phyloP scores from a whole-genome alignment of 2,113 vertebrate genomes.

The Leuciscus idus region DNA sequence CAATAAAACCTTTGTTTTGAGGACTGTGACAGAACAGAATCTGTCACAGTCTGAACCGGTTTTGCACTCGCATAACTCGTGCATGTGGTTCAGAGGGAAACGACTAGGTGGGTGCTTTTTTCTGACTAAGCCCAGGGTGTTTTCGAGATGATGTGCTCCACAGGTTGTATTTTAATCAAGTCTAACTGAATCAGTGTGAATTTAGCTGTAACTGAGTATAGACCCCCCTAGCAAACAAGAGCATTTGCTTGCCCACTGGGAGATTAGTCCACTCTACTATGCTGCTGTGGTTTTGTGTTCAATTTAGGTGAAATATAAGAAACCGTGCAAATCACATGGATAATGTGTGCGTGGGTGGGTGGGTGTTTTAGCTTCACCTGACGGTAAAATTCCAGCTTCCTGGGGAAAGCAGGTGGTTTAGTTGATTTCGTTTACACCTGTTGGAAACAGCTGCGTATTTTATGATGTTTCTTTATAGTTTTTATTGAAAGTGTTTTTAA shows the following conservation, averaged over 20 bases:
- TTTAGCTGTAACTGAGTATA: slow-evolving; percentile 29
- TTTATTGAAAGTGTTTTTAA: slow-evolving; percentile 63
- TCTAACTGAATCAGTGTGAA: slow-evolving; percentile 11
- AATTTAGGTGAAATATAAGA: slow-evolving; percentile 46
- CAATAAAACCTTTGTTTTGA: slow-evolving; percentile 34
- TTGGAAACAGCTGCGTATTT: slow-evolving; percentile 69
- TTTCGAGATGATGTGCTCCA: slow-evolving; percentile 1
- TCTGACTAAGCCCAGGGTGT: neutral
- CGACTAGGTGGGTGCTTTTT: neutral
- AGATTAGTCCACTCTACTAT: slow-evolving; percentile 26
- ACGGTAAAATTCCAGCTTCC: slow-evolving; percentile 35
- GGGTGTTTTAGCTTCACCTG: slow-evolving; percentile 50
- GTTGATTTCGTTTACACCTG: slow-evolving; percentile 76
- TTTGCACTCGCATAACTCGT: neutral
- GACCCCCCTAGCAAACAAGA: slow-evolving; percentile 37
- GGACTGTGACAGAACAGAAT: slow-evolving; percentile 9
- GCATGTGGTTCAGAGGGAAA: slow-evolving; percentile 5
- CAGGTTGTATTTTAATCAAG: slow-evolving; percentile 38
- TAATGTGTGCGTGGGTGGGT: neutral
- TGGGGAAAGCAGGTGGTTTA: slow-evolving; percentile 69
- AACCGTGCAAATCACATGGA: slow-evolving; percentile 14
- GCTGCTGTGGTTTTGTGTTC: slow-evolving; percentile 4
- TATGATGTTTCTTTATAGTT: slow-evolving; percentile 76
- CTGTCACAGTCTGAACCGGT: slow-evolving; percentile 30
- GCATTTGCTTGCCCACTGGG: slow-evolving; percentile 14